Evolutionary conservation across 2,888 invertebrate genomes (phyloP).

Genomic region (Cerceris ruficornis): DNA sequence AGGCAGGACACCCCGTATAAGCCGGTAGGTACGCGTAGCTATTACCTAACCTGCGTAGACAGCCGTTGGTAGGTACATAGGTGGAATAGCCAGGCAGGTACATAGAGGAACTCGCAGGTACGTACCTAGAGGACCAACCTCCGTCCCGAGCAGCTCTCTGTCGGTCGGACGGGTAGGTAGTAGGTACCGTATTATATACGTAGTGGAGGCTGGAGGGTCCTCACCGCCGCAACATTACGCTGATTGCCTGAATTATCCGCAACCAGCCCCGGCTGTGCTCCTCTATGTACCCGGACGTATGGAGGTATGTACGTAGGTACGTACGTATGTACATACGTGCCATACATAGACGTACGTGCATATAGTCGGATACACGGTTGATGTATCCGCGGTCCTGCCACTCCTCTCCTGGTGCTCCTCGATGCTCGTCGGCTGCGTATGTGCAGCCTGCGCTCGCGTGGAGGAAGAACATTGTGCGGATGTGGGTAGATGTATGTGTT

Average conservation of each 20-base stretch:
- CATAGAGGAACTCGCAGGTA: constrained; percentile 57
- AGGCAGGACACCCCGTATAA: constrained; percentile 57
- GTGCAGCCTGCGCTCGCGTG: constrained; percentile 6
- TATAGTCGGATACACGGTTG: constrained; percentile 5
- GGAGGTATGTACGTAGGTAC: constrained; percentile 8
- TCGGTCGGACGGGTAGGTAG: constrained; percentile 54
- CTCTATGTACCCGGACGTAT: constrained; percentile 45
- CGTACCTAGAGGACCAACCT: constrained; percentile 60
- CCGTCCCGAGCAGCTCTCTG: constrained; percentile 50
- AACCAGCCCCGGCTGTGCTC: constrained; percentile 70
- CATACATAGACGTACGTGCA: constrained; percentile 14
- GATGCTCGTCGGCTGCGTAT: constrained; percentile 19
- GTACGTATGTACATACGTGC: constrained; percentile 19
- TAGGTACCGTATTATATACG: constrained; percentile 65
- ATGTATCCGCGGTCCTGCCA: background rate
- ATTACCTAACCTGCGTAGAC: constrained; percentile 56
- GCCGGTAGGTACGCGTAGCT: constrained; percentile 50
- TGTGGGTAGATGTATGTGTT: constrained; percentile 2
- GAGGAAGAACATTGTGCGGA: background rate
- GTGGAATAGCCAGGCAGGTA: constrained; percentile 42
- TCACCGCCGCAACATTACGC: constrained; percentile 80
- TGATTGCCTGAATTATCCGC: constrained; percentile 82
- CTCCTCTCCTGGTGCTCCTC: constrained; percentile 40
- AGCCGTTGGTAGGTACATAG: constrained; percentile 38
- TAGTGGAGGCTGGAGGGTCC: constrained; percentile 76